Evolutionary conservation across 2,797 vertebrate species (phyloP).

Genomic region (Acrocephalus scirpaceus): DNA sequence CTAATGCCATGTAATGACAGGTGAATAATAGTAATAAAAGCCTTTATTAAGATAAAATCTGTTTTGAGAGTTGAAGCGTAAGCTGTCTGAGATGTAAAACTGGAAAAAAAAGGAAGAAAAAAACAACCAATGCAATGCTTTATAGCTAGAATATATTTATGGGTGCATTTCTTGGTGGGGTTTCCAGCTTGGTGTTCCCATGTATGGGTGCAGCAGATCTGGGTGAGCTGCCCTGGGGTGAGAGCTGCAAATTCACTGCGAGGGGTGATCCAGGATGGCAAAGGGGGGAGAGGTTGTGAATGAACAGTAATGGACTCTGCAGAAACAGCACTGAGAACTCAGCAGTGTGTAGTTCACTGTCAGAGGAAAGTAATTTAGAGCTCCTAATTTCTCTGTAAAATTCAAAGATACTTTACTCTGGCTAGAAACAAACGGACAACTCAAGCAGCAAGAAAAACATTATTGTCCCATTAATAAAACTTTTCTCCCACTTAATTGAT

Average conservation of each 20-base stretch:
- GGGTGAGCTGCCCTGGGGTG: not conserved
- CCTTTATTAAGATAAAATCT: slow-evolving; percentile 74
- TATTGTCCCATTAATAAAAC: slow-evolving; percentile 57
- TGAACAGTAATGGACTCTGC: not conserved
- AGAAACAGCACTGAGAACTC: not conserved
- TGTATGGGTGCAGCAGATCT: fast-evolving
- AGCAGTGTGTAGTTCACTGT: not conserved
- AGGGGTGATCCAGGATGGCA: not conserved
- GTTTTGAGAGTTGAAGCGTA: slow-evolving; percentile 68
- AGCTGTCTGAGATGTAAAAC: slow-evolving; percentile 66
- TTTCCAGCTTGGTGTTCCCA: not conserved
- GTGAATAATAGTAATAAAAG: slow-evolving; percentile 74
- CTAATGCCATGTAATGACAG: slow-evolving; percentile 74
- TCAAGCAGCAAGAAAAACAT: slow-evolving; percentile 45
- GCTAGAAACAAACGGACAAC: slow-evolving; percentile 7
- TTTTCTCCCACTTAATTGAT: slow-evolving; percentile 53
- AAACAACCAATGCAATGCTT: not conserved
- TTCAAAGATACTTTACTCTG: not conserved
- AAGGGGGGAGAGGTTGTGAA: not conserved
- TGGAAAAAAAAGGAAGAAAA: not conserved
- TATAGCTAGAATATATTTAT: not conserved
- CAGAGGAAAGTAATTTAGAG: not conserved
- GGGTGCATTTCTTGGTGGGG: not conserved
- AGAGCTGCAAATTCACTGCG: not conserved
- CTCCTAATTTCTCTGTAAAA: slow-evolving; percentile 7